These are phyloP conservation scores for Chinchilla lanigera DNA, from an alignment of 2,113 vertebrate species.

Conservation along the genomic window DNA sequence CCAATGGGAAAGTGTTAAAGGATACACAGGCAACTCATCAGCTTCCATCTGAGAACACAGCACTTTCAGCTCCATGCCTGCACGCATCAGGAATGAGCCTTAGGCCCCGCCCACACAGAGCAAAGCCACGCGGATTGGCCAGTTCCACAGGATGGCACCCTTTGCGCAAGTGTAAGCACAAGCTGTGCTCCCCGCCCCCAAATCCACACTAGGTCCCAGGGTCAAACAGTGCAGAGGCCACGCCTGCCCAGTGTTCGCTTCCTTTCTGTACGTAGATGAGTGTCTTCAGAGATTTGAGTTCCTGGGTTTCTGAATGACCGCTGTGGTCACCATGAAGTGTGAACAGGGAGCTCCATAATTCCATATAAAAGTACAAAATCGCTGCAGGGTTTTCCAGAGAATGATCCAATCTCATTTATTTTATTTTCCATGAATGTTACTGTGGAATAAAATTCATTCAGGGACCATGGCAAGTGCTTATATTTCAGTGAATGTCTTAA, in stretches of 20 bases:
- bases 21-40: not conserved
- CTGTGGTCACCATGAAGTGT: accelerated
- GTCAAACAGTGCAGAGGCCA: accelerated
- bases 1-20: no score
- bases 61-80: accelerated
- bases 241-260: accelerated
- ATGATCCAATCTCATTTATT: not conserved
- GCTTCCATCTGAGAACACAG: not conserved
- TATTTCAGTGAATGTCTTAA: not conserved
- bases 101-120: accelerated
- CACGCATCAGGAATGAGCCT: not conserved
- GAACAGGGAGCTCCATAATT: not conserved
- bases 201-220: not conserved
- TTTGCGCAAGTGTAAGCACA: accelerated
- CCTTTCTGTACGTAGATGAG: accelerated
- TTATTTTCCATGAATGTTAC: not conserved
- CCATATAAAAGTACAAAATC: not conserved
- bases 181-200: not conserved
- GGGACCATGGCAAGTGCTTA: not conserved
- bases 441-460: not conserved
- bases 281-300: not conserved
- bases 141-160: no score
- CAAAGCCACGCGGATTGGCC: not conserved
- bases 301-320: not conserved
- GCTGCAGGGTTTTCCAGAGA: not conserved